A percentile compares a stretch with the other conserved stretches of the same genome.
These are phyloP conservation scores for Callipepla californica DNA, from an alignment of 2,113 vertebrate species.

Conservation along the genomic window DNA sequence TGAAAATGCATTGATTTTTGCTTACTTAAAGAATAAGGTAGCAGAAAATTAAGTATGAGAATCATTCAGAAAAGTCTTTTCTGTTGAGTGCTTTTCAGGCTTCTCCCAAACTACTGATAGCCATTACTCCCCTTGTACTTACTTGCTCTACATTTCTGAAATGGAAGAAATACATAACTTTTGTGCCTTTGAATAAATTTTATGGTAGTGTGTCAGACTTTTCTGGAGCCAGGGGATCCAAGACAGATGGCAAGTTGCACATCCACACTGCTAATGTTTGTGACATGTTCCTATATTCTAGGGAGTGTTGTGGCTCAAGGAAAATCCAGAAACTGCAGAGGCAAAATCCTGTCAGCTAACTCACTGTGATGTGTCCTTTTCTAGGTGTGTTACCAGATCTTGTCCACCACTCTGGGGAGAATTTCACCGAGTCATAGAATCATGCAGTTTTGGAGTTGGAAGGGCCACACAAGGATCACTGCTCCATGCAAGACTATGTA, in stretches of 20 bases:
- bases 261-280: neutral
- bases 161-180: neutral
- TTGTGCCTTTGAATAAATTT: neutral
- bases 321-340: neutral
- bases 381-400: neutral
- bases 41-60: neutral
- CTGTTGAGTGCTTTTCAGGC: neutral
- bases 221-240: neutral
- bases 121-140: neutral
- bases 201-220: neutral
- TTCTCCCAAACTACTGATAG: neutral
- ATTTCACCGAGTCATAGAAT: neutral
- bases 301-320: neutral
- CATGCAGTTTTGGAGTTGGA: neutral
- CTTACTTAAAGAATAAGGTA: neutral
- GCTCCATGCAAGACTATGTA: neutral
- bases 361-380: neutral
- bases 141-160: neutral
- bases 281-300: neutral
- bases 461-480: neutral
- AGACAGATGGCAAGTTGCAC: neutral
- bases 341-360: neutral
- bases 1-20: neutral
- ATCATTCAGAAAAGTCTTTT: neutral
- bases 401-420: neutral